Conservation (phyloP, 2,888 invertebrate genomes). For the Stenodema calcarata region DNA sequence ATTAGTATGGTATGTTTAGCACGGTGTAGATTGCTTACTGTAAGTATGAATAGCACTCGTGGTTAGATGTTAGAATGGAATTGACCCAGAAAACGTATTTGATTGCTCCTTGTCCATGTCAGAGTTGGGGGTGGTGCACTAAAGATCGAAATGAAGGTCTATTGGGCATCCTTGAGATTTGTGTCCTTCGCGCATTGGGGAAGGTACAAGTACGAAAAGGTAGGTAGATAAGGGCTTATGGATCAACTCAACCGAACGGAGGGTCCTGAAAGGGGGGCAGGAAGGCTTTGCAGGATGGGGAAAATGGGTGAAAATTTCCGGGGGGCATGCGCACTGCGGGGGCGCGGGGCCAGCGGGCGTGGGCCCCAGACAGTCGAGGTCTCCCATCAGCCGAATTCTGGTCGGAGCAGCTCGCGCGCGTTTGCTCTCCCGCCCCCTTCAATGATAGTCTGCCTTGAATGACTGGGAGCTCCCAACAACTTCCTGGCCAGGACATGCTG, state of each 20-base stretch:
- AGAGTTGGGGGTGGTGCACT: neutral
- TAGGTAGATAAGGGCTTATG: conserved; percentile 7
- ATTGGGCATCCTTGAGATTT: neutral
- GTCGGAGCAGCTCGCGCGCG: neutral
- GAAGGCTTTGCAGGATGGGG: neutral
- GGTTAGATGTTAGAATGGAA: no score
- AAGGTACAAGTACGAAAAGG: neutral
- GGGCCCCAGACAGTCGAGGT: conserved; percentile 20
- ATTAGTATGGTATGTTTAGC: no score
- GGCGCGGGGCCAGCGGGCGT: neutral
- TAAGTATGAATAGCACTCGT: no score
- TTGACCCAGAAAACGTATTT: neutral
- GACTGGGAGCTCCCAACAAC: neutral
- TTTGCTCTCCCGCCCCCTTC: neutral
- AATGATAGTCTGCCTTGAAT: neutral
- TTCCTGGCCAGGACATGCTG: neutral
- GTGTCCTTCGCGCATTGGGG: neutral
- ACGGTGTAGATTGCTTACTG: no score
- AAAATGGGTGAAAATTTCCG: neutral
- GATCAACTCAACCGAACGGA: neutral
- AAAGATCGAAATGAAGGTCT: neutral
- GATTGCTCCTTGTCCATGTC: neutral
- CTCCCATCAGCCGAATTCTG: neutral
- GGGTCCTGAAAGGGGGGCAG: neutral
- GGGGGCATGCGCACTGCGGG: neutral